Base-by-base conservation (phyloP, 2,113 vertebrate species). In the Desmodus rotundus region DNA sequence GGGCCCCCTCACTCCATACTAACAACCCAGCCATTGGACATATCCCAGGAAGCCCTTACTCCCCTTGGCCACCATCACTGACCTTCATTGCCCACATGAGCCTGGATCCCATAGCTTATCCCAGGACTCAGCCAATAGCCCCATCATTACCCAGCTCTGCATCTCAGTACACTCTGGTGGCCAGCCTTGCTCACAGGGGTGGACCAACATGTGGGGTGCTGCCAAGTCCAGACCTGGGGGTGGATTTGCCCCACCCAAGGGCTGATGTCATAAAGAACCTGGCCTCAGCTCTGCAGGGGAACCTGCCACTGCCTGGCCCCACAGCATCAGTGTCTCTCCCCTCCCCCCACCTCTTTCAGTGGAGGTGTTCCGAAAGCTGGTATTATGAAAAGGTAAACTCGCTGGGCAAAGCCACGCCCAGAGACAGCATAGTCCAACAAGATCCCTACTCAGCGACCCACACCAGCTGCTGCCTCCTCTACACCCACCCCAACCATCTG, bases 251-350 rank as follows among this genome's bases (percentile, higher is more conserved):
- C 54, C 85, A 1, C 95, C 86, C 47, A 7, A 41, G 50, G 67
- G 41, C 63, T 94, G 96, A 97, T 91, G 96, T 98, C 97, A 98
- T 47, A 97, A 97, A 97, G 87, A 65, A 15, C 7, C 15, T 31
- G 13, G 82, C 36, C 28, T 52, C 41, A 68, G 92, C 84, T 61
- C 52, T 28, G 78, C 58, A 82, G 73, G 28, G 83, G 38, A 33
- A 41, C 58, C 36, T 33, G 19, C 19, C 72, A 33, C 7, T 47
- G 76, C 58, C 58, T 14, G 61, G 86, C 15, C 87, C 47, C 83
- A 89, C 72, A 31, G 83, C 0, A 4, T 20, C 72, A 61, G 82
- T 70, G 86, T 58, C 80, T 81, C 50, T 87, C 84, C 93, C 91
- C 84, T 77, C 20, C 85, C 89, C 94, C 73, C 0, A 4, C 73